phyloP scores from a whole-genome alignment of 2,888 invertebrate species.

The Keiferia lycopersicella region DNA sequence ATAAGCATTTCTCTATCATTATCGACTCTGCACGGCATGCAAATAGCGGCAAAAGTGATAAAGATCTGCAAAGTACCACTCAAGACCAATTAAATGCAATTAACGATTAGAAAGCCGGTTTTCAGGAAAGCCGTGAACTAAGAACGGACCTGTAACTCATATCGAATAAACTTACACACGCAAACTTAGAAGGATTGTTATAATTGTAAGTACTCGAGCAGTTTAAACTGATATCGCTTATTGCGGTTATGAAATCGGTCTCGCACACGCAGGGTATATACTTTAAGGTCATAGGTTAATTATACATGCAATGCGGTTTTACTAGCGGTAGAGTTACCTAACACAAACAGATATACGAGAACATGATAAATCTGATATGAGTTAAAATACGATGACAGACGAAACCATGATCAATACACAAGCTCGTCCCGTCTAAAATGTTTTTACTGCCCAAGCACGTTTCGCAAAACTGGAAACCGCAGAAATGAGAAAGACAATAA shows the following conservation, averaged over 20 bases:
- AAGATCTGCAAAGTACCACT: conserved; percentile 13
- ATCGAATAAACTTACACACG: conserved; percentile 51
- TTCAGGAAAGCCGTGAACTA: conserved; percentile 49
- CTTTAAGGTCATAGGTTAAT: conserved; percentile 52
- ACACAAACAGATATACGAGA: background rate
- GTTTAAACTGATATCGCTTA: conserved; percentile 46
- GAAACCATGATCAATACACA: too few relatives aligned
- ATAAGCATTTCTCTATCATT: background rate
- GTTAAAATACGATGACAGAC: background rate
- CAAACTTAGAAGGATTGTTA: conserved; percentile 38
- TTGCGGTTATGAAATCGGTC: conserved; percentile 57
- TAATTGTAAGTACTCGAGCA: conserved; percentile 26
- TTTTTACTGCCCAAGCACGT: background rate
- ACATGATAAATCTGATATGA: background rate
- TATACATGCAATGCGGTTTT: conserved; percentile 29
- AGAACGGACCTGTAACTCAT: conserved; percentile 22
- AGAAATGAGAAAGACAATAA: conserved; percentile 23
- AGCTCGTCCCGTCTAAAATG: too few relatives aligned
- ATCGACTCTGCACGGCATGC: conserved; percentile 16
- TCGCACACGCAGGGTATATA: conserved; percentile 45
- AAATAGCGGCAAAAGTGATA: conserved; percentile 22
- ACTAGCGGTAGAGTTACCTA: conserved; percentile 3
- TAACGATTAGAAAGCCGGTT: conserved; percentile 50
- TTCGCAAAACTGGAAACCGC: conserved; percentile 14
- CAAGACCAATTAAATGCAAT: conserved; percentile 26